phyloP scores from a whole-genome alignment of 1,140 invertebrate genomes.

The Bombus affinis region DNA sequence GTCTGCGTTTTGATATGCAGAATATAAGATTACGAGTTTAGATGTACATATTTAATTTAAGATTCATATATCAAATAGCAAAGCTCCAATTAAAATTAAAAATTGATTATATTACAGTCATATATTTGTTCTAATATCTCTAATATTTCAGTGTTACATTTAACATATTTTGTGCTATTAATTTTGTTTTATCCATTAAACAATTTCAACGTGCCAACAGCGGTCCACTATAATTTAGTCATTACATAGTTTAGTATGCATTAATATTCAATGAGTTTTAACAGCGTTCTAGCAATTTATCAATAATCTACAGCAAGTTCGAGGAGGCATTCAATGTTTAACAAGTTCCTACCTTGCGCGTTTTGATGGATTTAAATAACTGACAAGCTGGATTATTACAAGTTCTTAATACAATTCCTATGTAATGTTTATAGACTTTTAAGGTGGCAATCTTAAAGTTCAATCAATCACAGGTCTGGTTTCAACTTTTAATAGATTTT shows the following conservation, averaged over 20 bases:
- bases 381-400: background rate
- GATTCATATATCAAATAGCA: too few relatives aligned
- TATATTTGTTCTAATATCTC: too few relatives aligned
- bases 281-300: background rate
- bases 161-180: too few relatives aligned
- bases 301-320: background rate
- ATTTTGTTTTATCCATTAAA: background rate
- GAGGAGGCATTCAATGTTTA: background rate
- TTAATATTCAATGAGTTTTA: background rate
- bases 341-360: background rate
- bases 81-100: too few relatives aligned
- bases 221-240: background rate
- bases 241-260: background rate
- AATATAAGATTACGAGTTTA: too few relatives aligned
- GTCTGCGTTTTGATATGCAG: too few relatives aligned
- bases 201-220: background rate
- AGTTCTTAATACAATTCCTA: background rate
- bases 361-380: slow-evolving; percentile 2
- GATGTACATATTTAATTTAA: too few relatives aligned
- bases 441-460: background rate
- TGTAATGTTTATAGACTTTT: background rate
- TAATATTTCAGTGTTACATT: too few relatives aligned
- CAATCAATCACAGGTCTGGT: background rate
- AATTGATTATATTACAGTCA: too few relatives aligned
- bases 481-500: background rate